Evolutionary conservation across 1,140 invertebrate genomes (phyloP).

Genomic region (Cyclargus thomasi): DNA sequence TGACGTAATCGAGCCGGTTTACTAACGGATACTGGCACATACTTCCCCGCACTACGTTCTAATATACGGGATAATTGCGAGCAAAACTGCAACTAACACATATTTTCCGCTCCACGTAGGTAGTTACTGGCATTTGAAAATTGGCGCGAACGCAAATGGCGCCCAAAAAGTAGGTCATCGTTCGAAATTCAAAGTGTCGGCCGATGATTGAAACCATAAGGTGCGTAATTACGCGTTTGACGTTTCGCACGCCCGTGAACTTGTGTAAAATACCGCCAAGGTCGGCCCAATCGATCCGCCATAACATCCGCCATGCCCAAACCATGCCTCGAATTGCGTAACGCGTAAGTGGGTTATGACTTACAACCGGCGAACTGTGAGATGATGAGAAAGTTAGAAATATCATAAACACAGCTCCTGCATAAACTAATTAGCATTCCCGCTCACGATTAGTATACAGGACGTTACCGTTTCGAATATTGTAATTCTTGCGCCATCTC

Average conservation of each 20-base stretch:
- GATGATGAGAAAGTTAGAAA: constrained; percentile 38
- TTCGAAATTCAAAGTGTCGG: not conserved
- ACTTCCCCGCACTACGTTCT: not conserved
- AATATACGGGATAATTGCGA: not conserved
- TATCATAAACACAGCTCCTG: constrained; percentile 30
- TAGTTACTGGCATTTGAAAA: not conserved
- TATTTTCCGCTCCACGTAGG: not conserved
- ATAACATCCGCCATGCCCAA: constrained; percentile 42
- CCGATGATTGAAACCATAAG: not conserved
- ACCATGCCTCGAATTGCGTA: constrained; percentile 58
- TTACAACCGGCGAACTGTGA: constrained; percentile 16
- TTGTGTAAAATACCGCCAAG: constrained; percentile 64
- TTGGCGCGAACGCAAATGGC: not conserved
- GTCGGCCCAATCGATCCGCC: constrained; percentile 57
- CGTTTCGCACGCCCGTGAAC: constrained; percentile 61
- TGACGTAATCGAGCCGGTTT: constrained; percentile 12
- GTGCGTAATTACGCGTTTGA: constrained; percentile 2
- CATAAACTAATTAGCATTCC: constrained; percentile 39
- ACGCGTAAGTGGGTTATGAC: constrained; percentile 26
- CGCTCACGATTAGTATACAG: constrained; percentile 28
- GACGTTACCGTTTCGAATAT: constrained; percentile 18
- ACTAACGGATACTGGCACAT: not conserved
- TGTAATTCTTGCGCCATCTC: not conserved
- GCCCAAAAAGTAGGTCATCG: not conserved
- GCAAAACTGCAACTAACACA: not conserved